These are phyloP conservation scores for Dasyprocta punctata DNA, from an alignment of 2,113 vertebrate species.

Conservation along the genomic window DNA sequence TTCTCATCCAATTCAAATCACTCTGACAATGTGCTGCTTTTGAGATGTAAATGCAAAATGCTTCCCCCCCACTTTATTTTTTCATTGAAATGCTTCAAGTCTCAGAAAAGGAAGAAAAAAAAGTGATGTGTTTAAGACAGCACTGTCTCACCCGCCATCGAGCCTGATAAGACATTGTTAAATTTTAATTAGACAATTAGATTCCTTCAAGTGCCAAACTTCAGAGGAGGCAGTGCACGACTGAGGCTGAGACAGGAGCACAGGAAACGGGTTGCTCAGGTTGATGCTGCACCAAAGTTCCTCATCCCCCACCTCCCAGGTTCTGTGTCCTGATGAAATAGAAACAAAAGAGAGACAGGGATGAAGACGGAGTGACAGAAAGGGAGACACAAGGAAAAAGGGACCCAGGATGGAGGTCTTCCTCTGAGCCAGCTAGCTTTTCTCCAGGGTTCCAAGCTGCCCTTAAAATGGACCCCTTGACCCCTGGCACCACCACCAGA, in stretches of 20 bases:
- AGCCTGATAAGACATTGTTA: conserved; percentile 75
- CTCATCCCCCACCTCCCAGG: neutral
- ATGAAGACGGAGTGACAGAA: neutral
- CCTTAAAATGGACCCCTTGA: neutral
- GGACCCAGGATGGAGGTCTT: too few relatives aligned
- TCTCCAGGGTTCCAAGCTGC: neutral
- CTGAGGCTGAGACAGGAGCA: neutral
- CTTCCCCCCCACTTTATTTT: neutral
- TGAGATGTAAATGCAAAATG: conserved; percentile 71
- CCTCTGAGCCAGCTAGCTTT: neutral
- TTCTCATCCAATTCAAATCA: neutral
- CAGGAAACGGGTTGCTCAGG: neutral
- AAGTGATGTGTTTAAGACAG: conserved; percentile 81
- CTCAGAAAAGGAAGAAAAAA: conserved; percentile 62
- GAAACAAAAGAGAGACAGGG: neutral
- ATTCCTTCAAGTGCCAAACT: conserved; percentile 71
- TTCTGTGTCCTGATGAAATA: neutral
- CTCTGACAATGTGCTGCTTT: conserved; percentile 53
- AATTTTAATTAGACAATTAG: conserved; percentile 81
- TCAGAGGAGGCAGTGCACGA: conserved; percentile 32
- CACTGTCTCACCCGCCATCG: conserved; percentile 66
- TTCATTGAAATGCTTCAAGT: conserved; percentile 73
- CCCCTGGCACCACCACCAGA: neutral
- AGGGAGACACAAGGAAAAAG: neutral
- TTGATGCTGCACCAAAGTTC: fast-evolving